Conservation (phyloP, 2,113 vertebrate genomes). For the Corvus moneduloides region DNA sequence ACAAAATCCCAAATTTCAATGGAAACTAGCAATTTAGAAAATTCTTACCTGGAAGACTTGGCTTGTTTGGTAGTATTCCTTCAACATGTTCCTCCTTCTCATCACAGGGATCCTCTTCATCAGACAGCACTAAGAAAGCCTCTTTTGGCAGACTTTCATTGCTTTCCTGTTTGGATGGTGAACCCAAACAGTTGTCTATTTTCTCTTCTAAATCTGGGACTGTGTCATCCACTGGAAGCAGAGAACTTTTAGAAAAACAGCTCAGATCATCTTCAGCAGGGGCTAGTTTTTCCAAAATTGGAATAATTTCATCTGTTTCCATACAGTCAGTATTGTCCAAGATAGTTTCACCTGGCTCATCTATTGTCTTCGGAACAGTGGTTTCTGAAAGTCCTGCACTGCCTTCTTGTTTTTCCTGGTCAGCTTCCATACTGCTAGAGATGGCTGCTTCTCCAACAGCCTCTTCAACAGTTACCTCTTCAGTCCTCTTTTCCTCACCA, state of each 20-base stretch:
- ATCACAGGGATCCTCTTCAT: conserved; percentile 80
- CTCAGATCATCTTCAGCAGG: conserved; percentile 74
- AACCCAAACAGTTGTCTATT: conserved; percentile 69
- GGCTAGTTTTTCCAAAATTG: conserved; percentile 79
- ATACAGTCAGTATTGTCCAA: conserved; percentile 65
- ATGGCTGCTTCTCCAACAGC: conserved; percentile 69
- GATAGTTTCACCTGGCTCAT: conserved; percentile 44
- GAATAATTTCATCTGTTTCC: conserved; percentile 84
- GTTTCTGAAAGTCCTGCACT: conserved; percentile 38
- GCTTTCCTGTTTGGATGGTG: conserved; percentile 79
- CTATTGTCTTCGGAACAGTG: conserved; percentile 34
- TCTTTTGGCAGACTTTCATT: conserved; percentile 82
- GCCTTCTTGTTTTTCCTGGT: conserved; percentile 29
- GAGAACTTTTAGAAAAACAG: conserved; percentile 72
- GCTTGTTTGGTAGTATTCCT: conserved; percentile 25
- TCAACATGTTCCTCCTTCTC: conserved; percentile 68
- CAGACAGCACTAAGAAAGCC: conserved; percentile 83
- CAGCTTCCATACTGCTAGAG: conserved; percentile 78
- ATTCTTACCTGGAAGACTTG: conserved; percentile 68
- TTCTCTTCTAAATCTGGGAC: conserved; percentile 75
- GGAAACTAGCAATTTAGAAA: background rate
- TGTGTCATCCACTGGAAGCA: conserved; percentile 69
- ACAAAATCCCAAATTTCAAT: background rate
- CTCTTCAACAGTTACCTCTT: conserved; percentile 22
- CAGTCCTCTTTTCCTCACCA: conserved; percentile 38